These are phyloP conservation scores for Plutella xylostella DNA, from an alignment of 2,888 invertebrate species.

Conservation along the genomic window DNA sequence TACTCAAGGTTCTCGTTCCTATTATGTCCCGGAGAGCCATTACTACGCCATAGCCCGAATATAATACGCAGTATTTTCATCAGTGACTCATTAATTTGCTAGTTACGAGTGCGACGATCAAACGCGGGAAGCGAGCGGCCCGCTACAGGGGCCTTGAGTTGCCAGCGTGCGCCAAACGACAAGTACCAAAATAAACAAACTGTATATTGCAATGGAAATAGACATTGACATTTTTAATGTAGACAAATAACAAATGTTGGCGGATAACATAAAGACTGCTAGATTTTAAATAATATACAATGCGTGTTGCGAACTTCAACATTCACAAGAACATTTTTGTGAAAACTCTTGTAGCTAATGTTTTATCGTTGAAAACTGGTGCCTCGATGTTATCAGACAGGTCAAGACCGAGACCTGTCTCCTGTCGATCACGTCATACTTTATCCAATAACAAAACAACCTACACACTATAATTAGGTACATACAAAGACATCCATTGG, in stretches of 20 bases:
- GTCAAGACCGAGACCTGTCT: slow-evolving; percentile 29
- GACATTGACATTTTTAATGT: no score
- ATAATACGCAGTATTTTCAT: slow-evolving; percentile 14
- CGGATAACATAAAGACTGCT: no score
- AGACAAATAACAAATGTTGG: not conserved
- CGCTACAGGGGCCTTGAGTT: slow-evolving; percentile 3
- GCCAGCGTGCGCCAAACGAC: not conserved
- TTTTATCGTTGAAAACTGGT: no score
- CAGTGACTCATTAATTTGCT: slow-evolving; percentile 12
- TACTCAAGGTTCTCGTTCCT: not conserved
- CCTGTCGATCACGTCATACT: slow-evolving; percentile 24
- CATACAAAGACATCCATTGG: no score
- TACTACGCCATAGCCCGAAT: slow-evolving; percentile 5
- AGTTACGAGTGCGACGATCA: not conserved
- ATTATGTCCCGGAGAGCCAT: not conserved
- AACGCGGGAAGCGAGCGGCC: not conserved
- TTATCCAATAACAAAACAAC: slow-evolving; percentile 18
- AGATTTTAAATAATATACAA: no score
- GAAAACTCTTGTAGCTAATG: no score
- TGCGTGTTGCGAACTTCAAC: no score
- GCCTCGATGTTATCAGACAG: slow-evolving; percentile 27
- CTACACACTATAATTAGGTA: no score
- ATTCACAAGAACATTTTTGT: no score
- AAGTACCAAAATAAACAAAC: slow-evolving; percentile 1
- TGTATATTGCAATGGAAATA: slow-evolving; percentile 3